These are phyloP conservation scores for Falcunculus frontatus DNA, from an alignment of 2,113 vertebrate species.

Conservation along the genomic window DNA sequence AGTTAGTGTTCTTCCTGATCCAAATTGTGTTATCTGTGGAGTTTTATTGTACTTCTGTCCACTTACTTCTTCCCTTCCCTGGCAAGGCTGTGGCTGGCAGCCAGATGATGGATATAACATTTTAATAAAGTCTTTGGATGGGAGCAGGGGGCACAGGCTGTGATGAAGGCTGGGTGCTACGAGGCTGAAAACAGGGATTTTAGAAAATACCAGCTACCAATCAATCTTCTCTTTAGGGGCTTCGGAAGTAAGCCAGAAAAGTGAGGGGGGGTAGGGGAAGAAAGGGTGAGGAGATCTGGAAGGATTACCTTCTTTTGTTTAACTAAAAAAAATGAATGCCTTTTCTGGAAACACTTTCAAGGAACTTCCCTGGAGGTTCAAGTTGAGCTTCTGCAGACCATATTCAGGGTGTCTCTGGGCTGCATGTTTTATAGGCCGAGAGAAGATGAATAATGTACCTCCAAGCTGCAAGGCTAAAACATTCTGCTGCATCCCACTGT, in stretches of 20 bases:
- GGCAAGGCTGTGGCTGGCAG: not conserved
- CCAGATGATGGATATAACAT: slow-evolving; percentile 8
- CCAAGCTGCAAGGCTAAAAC: slow-evolving; percentile 23
- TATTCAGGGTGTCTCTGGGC: not conserved
- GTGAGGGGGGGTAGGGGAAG: not conserved
- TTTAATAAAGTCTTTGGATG: not conserved
- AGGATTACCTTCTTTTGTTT: not conserved
- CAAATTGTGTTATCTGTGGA: not conserved
- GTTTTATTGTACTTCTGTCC: not conserved
- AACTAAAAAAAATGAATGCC: not conserved
- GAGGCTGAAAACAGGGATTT: not conserved
- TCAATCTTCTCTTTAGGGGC: not conserved
- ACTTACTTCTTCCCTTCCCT: not conserved
- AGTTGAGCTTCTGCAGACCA: not conserved
- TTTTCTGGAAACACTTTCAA: not conserved
- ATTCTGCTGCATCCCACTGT: not conserved
- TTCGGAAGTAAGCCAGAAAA: not conserved
- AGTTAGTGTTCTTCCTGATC: not conserved
- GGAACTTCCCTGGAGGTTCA: slow-evolving; percentile 1
- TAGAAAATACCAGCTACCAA: not conserved
- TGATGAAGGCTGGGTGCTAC: not conserved
- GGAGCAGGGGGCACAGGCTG: not conserved
- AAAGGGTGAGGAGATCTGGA: not conserved
- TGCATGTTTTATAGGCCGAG: not conserved
- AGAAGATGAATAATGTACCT: not conserved